These are phyloP conservation scores for Atethmia centrago DNA, from an alignment of 2,888 invertebrate genomes.

Conservation along the genomic window DNA sequence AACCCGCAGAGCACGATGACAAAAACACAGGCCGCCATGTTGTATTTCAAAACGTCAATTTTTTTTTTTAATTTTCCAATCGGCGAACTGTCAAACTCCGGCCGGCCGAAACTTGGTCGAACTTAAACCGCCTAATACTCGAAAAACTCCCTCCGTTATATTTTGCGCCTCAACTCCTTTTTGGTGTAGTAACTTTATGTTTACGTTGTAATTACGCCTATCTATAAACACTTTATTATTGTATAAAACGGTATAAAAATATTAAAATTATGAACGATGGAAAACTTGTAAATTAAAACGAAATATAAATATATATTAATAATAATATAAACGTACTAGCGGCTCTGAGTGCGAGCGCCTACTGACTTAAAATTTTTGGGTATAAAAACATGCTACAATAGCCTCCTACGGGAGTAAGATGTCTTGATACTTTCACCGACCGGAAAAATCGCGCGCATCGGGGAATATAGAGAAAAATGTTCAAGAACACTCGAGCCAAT, in stretches of 20 bases:
- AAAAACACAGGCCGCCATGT: constrained; percentile 88
- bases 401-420: constrained; percentile 81
- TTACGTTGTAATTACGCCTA: constrained; percentile 86
- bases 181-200: constrained; percentile 67
- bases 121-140: constrained; percentile 69
- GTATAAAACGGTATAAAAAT: constrained; percentile 91
- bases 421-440: constrained; percentile 83
- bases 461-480: constrained; percentile 62
- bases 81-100: constrained; percentile 70
- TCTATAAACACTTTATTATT: constrained; percentile 89
- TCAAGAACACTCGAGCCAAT: constrained; percentile 60
- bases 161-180: constrained; percentile 57
- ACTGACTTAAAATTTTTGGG: constrained; percentile 91
- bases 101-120: constrained; percentile 67
- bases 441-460: constrained; percentile 68
- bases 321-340: constrained; percentile 90
- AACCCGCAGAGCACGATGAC: constrained; percentile 82
- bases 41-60: constrained; percentile 79
- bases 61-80: constrained; percentile 68
- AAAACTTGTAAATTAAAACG: constrained; percentile 91
- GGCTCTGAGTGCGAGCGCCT: constrained; percentile 90
- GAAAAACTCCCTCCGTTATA: constrained; percentile 56
- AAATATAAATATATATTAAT: constrained; percentile 91
- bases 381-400: constrained; percentile 91
- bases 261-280: constrained; percentile 90